Conservation (phyloP, 2,888 invertebrate species). For the Lochmaea capreae region DNA sequence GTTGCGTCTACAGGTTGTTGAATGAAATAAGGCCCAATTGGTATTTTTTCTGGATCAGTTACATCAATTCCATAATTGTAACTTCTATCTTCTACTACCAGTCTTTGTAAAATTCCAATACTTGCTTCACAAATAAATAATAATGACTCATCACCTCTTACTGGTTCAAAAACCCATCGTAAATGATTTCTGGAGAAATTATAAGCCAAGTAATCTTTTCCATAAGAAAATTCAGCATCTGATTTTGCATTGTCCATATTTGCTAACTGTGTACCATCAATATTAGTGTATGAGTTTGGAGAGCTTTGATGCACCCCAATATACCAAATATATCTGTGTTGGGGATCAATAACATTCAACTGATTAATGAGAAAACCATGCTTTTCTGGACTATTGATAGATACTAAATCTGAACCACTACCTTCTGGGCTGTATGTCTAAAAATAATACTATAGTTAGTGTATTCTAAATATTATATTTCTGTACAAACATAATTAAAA, state of each 20-base stretch:
- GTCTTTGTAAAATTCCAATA: constrained; percentile 76
- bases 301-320: constrained; percentile 82
- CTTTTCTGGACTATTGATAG: constrained; percentile 85
- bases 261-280: constrained; percentile 83
- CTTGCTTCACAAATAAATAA: constrained; percentile 92
- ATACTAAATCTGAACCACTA: constrained; percentile 79
- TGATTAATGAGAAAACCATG: constrained; percentile 88
- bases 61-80: constrained; percentile 89
- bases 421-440: constrained; percentile 50
- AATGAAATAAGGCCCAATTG: constrained; percentile 89
- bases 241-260: constrained; percentile 85
- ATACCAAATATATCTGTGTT: constrained; percentile 85
- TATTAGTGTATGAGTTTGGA: constrained; percentile 84
- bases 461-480: too few species aligned
- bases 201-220: constrained; percentile 83
- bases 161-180: constrained; percentile 87
- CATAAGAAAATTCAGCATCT: constrained; percentile 70
- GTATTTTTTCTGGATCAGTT: constrained; percentile 82
- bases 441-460: constrained; percentile 24
- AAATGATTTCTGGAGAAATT: constrained; percentile 78
- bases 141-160: constrained; percentile 80
- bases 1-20: constrained; percentile 86
- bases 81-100: constrained; percentile 79
- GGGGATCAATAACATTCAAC: constrained; percentile 85
- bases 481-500: too few species aligned